Evolutionary conservation across 2,797 vertebrate species (phyloP), one percentile per base, ranked within the genome.

Genomic region (Gouania willdenowi): DNA sequence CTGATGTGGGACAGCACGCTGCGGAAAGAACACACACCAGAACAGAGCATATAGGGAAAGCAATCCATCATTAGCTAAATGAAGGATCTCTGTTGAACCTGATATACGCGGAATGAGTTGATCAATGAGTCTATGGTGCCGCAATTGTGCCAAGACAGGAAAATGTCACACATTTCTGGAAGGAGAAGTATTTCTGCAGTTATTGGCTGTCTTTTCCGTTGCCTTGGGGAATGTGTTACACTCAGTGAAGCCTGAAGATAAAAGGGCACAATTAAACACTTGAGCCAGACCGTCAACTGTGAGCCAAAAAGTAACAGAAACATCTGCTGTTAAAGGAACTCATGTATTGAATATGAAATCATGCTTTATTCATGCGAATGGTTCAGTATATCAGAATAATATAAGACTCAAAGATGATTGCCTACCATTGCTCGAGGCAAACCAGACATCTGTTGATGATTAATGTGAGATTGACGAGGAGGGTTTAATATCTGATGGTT

Each of bases 141-240:
- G 3, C 6, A n/a, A n/a, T n/a, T n/a, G 16, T 30, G 41, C 38
- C 18, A 33, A 48, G 24, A 49, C 35, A 11, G 26, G 35, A 8
- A 65, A 73, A 71, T 69, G 71, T 77, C 63, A 72, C 38, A 19
- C 25, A 20, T 41, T 40, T 48, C 49, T 49, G 25, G 0, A 12
- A 26, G 32, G 41, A 8, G 22, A 12, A 25, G 28, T 17, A 25
- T 23, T 58, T 41, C 5, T 30, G 19, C 65, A 24, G 31, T 35
- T 35, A 31, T 16, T 26, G 29, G 4, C 40, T 33, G 31, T 24
- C 8, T 50, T 38, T 45, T 36, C 21, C 37, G 40, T 43, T 28
- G 42, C 41, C 39, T 33, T 19, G 10, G 48, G 61, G 45, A 34
- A 43, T 27, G 9, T 31, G 26, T 26, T 13, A 14, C 25, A 15